These are phyloP conservation scores for Heterohyrax brucei DNA, from an alignment of 2,797 vertebrate species.

Conservation along the genomic window DNA sequence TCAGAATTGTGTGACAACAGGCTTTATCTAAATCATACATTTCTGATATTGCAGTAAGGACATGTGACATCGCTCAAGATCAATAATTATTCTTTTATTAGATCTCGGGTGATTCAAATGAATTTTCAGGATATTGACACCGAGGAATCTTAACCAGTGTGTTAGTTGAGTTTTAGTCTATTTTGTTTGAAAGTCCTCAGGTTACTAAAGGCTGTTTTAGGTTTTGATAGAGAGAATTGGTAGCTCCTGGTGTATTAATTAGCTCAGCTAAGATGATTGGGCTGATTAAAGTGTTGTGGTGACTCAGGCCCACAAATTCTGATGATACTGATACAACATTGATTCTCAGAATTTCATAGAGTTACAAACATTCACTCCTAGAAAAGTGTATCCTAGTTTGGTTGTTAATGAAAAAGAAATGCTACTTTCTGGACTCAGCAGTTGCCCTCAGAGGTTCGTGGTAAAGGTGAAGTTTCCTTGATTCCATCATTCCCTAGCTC, in stretches of 20 bases:
- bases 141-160: neutral
- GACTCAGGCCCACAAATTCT: neutral
- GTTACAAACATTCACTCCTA: neutral
- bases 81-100: neutral
- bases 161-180: neutral
- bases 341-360: neutral
- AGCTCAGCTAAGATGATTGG: neutral
- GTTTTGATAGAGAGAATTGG: slow-evolving; percentile 11
- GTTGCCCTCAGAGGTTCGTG: neutral
- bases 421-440: neutral
- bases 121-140: slow-evolving; percentile 6
- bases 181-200: slow-evolving; percentile 41
- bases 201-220: neutral
- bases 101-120: slow-evolving; percentile 1
- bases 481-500: neutral
- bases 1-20: neutral
- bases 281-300: neutral
- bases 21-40: neutral
- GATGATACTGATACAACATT: slow-evolving; percentile 8
- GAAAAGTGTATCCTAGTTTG: neutral
- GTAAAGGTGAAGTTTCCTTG: slow-evolving; percentile 19
- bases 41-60: neutral
- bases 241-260: neutral
- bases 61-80: neutral
- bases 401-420: neutral